These are phyloP conservation scores for Diaprepes abbreviatus DNA, from an alignment of 2,888 invertebrate genomes.

Conservation along the genomic window DNA sequence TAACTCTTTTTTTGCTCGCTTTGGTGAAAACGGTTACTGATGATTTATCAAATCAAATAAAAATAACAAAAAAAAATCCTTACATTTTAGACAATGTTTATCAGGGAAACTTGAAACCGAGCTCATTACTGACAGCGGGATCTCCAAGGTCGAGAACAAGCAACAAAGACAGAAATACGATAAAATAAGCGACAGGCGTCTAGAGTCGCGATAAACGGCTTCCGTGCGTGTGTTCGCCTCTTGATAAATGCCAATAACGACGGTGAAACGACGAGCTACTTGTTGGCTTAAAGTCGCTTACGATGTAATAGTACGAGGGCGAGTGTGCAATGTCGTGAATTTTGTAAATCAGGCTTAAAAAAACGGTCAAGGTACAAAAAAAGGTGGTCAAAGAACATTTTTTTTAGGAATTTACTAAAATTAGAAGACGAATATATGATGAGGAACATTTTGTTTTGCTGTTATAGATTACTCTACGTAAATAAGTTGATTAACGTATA, in stretches of 20 bases:
- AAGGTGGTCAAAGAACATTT: no score
- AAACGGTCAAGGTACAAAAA: no score
- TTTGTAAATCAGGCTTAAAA: no score
- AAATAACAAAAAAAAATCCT: not conserved
- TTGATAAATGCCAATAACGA: slow-evolving; percentile 49
- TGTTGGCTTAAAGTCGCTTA: slow-evolving; percentile 30
- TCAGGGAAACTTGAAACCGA: slow-evolving; percentile 1
- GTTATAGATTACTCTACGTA: no score
- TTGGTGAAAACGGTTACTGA: no score
- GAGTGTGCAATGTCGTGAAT: not conserved
- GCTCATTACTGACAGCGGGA: slow-evolving; percentile 17
- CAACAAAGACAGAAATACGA: slow-evolving; percentile 43
- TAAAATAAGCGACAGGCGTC: slow-evolving; percentile 47
- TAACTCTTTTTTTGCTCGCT: no score
- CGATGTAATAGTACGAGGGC: slow-evolving; percentile 29
- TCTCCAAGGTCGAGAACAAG: slow-evolving; percentile 35
- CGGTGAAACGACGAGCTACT: slow-evolving; percentile 45
- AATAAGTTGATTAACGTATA: no score
- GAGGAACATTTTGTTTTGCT: no score
- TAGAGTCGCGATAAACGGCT: slow-evolving; percentile 47
- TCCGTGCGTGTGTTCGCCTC: slow-evolving; percentile 48
- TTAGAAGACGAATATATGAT: no score
- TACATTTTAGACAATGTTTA: slow-evolving; percentile 9
- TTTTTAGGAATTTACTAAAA: no score
- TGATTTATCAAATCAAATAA: not conserved